These are phyloP conservation scores for Silvanus unidentatus DNA, from an alignment of 2,888 invertebrate species.

Conservation along the genomic window DNA sequence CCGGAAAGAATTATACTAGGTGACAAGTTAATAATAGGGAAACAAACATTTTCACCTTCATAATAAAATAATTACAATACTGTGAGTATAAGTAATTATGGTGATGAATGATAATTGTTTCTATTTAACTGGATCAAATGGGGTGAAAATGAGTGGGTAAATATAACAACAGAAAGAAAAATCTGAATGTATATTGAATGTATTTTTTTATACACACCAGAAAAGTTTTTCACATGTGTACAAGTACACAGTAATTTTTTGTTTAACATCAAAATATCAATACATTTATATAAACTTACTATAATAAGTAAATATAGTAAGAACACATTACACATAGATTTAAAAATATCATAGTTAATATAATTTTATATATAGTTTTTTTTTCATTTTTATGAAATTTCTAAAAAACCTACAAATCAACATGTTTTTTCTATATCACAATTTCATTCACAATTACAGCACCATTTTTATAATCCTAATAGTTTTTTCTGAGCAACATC, in stretches of 20 bases:
- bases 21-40: too few relatives aligned
- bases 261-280: slow-evolving; percentile 32
- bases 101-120: too few relatives aligned
- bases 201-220: slow-evolving; percentile 4
- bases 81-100: too few relatives aligned
- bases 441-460: slow-evolving; percentile 38
- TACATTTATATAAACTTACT: slow-evolving; percentile 32
- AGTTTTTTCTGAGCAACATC: slow-evolving; percentile 26
- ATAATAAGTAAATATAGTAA: slow-evolving; percentile 16
- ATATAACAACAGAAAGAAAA: background rate
- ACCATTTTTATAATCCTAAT: slow-evolving; percentile 31
- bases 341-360: slow-evolving; percentile 29
- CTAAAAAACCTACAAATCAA: slow-evolving; percentile 29
- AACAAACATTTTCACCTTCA: too few relatives aligned
- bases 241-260: slow-evolving; percentile 7
- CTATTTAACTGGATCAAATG: too few relatives aligned
- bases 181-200: slow-evolving; percentile 4
- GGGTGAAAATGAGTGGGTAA: too few relatives aligned
- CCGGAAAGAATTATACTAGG: too few relatives aligned
- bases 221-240: background rate
- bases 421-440: slow-evolving; percentile 38
- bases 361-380: slow-evolving; percentile 17
- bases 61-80: too few relatives aligned
- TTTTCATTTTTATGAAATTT: slow-evolving; percentile 16
- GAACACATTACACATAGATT: slow-evolving; percentile 35